Base-by-base conservation (phyloP, 2,797 vertebrate genomes). In the Cyprinodon diabolis region DNA sequence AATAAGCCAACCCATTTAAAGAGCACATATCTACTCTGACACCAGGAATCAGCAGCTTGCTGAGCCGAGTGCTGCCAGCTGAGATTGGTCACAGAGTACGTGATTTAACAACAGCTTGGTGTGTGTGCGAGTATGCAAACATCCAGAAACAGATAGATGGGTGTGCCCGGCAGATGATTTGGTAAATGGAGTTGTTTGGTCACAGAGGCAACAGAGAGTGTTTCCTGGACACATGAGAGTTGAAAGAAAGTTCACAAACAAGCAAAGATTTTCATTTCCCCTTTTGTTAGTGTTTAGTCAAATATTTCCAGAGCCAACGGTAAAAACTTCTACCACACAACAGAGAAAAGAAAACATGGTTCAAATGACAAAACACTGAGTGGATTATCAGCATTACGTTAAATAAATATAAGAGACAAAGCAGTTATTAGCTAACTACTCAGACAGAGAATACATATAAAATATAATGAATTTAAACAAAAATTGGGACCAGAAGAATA, bases 141-240 rank as follows among this genome's bases (percentile, higher is more conserved):
- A 87, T 93, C 91, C 89, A 91, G 93, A 92, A 93, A 93, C 85
- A 10, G 25, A 79, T 77, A 57, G 57, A 71, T 83, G 92, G 93
- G 93, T 80, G 92, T 91, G 92, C 71, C 86, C 1, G 17, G 17
- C 84, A 80, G 72, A 86, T 83, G 83, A 90, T 86, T 79, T 71
- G 85, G 83, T 91, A 88, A 90, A 87, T 86, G 82, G 68, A 90
- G 84, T 65, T 63, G 78, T 84, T 76, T 69, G 82, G 58, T 78
- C 88, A 92, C 79, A 77, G 69, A 82, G 72, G 84, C 82, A 86
- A 82, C 80, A 80, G 80, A 89, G 89, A 69, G 60, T 75, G 81
- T 90, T 93, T 94, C 91, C 86, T 86, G 80, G 14, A 79, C 66
- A 74, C 17, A 60, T 6, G 62, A 23, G 4, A 69, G 71, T 82